Conservation (phyloP, 2,113 vertebrate species). For the Salvelinus fontinalis region DNA sequence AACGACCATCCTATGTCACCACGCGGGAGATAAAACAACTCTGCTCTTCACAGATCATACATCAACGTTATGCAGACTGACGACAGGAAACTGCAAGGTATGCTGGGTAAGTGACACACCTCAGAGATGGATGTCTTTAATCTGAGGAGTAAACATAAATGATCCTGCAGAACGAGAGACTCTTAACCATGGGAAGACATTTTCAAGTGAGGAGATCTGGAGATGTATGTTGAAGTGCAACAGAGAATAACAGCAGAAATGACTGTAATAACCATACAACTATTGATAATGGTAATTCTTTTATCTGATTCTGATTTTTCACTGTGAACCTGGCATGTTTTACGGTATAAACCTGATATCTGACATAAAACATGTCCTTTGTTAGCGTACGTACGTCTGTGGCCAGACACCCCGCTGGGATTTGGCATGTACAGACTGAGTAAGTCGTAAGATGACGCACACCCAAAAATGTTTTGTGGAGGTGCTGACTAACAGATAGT, state of each 20-base stretch:
- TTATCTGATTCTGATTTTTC: no score
- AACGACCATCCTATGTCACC: slow-evolving; percentile 66
- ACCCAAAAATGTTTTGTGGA: no score
- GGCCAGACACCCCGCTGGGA: no score
- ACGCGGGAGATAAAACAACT: slow-evolving; percentile 62
- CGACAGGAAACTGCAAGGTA: slow-evolving; percentile 59
- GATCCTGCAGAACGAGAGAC: slow-evolving; percentile 6
- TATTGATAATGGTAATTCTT: no score
- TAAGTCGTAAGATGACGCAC: no score
- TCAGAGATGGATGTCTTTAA: slow-evolving; percentile 57
- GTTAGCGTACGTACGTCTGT: no score
- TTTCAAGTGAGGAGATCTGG: slow-evolving; percentile 20
- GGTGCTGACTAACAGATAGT: no score
- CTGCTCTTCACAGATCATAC: slow-evolving; percentile 69
- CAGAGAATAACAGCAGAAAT: not conserved
- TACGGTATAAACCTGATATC: no score
- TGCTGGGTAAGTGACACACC: slow-evolving; percentile 63
- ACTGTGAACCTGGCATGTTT: no score
- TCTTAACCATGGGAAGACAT: slow-evolving; percentile 8
- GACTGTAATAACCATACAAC: no score
- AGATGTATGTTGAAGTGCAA: slow-evolving; percentile 1
- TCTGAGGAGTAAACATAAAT: slow-evolving; percentile 53
- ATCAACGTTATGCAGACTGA: slow-evolving; percentile 70
- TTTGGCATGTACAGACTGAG: no score
- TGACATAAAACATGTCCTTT: no score